Percentiles rank a stretch among this genome's conserved stretches.
These are phyloP conservation scores for Mesaphorura yosii DNA, from an alignment of 1,140 invertebrate species.

Conservation along the genomic window DNA sequence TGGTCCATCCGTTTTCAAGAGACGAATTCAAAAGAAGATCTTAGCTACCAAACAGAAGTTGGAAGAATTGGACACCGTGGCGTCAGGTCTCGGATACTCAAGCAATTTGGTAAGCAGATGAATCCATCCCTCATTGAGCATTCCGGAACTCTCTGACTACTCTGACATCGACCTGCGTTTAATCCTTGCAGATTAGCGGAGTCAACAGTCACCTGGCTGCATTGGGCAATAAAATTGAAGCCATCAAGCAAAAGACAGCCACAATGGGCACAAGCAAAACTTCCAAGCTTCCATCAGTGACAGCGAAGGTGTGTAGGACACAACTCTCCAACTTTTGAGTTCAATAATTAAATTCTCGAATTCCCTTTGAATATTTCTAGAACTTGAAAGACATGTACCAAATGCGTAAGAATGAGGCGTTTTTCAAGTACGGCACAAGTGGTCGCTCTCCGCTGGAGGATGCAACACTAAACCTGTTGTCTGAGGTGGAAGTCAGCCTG, in stretches of 20 bases:
- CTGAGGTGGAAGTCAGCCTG: conserved; percentile 38
- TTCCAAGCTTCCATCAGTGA: conserved; percentile 24
- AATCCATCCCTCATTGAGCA: conserved; percentile 3
- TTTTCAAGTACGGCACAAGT: conserved; percentile 13
- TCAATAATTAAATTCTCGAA: too few species aligned
- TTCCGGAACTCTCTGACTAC: too few species aligned
- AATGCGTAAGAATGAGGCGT: conserved; percentile 35
- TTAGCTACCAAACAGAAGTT: conserved; percentile 28
- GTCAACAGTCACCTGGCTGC: conserved; percentile 22
- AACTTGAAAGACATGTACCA: conserved; percentile 41
- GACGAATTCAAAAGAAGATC: conserved; percentile 29
- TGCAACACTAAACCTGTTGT: conserved; percentile 6
- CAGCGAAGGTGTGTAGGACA: too few species aligned
- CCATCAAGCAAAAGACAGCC: conserved; percentile 28
- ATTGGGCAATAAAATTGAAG: conserved; percentile 28
- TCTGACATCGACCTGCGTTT: too few species aligned
- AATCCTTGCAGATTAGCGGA: too few species aligned
- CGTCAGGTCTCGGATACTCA: conserved; percentile 20
- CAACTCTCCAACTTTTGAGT: too few species aligned
- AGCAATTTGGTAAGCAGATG: conserved; percentile 8
- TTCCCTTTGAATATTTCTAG: too few species aligned
- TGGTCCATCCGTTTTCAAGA: conserved; percentile 13
- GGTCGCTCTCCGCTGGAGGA: conserved; percentile 13
- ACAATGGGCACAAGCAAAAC: conserved; percentile 24
- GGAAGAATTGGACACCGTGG: conserved; percentile 27